phyloP scores from a whole-genome alignment of 2,113 vertebrate genomes.

The Columba livia region DNA sequence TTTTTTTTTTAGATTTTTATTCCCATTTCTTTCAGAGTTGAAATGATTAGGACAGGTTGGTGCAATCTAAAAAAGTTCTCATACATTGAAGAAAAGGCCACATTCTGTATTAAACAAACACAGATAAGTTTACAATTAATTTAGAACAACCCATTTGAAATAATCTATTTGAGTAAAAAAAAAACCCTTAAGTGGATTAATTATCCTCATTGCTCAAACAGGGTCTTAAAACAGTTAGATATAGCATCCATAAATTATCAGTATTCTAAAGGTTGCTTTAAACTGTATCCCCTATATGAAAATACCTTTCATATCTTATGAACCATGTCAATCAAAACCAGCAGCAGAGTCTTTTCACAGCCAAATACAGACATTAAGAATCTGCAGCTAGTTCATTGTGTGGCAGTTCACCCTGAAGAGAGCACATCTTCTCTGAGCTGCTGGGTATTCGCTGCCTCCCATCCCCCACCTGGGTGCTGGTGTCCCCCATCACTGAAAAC shows the following conservation, averaged over 20 bases:
- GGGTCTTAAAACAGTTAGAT: not conserved
- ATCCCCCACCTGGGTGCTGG: not conserved
- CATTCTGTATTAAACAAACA: not conserved
- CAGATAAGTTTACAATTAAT: not conserved
- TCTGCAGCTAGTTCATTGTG: not conserved
- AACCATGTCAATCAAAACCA: not conserved
- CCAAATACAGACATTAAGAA: not conserved
- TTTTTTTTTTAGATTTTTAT: not conserved
- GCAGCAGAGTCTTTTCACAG: not conserved
- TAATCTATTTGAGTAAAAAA: not conserved
- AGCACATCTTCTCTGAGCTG: not conserved
- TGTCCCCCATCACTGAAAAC: not conserved
- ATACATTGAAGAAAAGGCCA: not conserved
- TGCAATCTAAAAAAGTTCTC: not conserved
- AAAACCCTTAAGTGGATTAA: not conserved
- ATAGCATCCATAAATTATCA: not conserved
- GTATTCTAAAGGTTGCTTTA: not conserved
- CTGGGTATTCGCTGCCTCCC: not conserved
- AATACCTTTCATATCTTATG: not conserved
- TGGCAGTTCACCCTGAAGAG: not conserved
- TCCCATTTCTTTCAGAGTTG: not conserved
- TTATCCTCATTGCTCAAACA: not conserved
- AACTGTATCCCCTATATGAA: not conserved
- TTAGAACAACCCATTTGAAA: not conserved
- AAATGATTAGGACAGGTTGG: not conserved